Evolutionary conservation across 2,888 invertebrate species (phyloP), one percentile per base, ranked within the genome.

Genomic region (Flexamia atlantica): DNA sequence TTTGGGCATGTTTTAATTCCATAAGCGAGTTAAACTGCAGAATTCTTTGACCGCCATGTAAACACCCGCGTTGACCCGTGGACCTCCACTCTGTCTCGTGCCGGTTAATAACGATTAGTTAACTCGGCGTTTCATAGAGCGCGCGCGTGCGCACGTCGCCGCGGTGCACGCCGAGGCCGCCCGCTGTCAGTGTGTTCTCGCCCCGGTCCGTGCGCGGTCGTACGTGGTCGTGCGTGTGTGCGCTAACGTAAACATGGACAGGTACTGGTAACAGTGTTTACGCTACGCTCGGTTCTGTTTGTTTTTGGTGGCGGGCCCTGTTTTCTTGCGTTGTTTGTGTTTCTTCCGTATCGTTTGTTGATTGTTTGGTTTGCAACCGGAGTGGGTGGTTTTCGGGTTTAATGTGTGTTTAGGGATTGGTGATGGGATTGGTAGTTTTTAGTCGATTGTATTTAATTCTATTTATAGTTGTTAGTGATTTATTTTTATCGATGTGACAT

Each of bases 51-150:
- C 36, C 36, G n/a, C n/a, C 36, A 36, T 36, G 36, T 7, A 7
- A 36, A 36, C 36, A 4, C 9, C 36, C 36, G 36, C 36, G n/a
- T 32, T 32, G 68, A 14, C 68, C 30, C 36, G n/a, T 20, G n/a
- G 12, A 12, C 42, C 3, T 23, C 14, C 1, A 23, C 42, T 4
- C 81, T 87, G 80, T 30, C 42, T 42, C 81, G 40, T 68, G 64
- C 32, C 64, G 28, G 40, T 81, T 81, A 81, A 64, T 81, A 81
- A 81, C 81, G 81, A 81, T 81, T 81, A 81, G 68, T 23, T 42
- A 68, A 40, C 28, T 20, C 40, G 20, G 36, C 72, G 68, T 30
- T 36, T 4, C 23, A 7, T 20, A 23, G 40, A 72, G 72, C 9
- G 40, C 42, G 72, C 72, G 72, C 72, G 36, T 42, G 72, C 72